phyloP scores from a whole-genome alignment of 64 coral and sea anemone species.

The Montipora sp. region DNA sequence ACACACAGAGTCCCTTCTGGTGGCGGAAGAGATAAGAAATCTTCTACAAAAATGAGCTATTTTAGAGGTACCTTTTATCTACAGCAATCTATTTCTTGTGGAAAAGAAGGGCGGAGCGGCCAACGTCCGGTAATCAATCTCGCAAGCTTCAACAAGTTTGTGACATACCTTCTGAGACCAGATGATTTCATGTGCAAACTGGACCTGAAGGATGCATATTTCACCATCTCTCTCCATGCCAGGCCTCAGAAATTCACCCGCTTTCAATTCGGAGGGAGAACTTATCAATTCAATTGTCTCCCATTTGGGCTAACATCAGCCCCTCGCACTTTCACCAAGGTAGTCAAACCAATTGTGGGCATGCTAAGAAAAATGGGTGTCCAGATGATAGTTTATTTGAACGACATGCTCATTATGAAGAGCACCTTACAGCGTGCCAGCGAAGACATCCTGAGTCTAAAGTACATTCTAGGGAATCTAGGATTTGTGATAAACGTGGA shows the following conservation, averaged over 20 bases:
- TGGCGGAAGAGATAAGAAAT: background rate
- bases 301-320: conserved; percentile 46
- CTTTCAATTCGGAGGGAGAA: background rate
- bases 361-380: background rate
- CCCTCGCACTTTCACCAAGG: conserved; percentile 25
- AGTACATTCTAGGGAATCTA: conserved; percentile 6
- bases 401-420: conserved; percentile 38
- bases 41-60: background rate
- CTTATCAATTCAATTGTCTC: conserved; percentile 52
- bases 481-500: conserved; percentile 17
- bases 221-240: background rate
- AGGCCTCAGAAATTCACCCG: background rate
- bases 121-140: background rate
- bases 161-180: background rate
- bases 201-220: conserved; percentile 18
- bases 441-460: background rate
- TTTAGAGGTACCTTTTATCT: background rate
- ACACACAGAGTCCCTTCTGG: background rate
- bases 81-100: conserved; percentile 19
- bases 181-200: conserved; percentile 23
- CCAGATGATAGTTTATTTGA: conserved; percentile 20
- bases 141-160: background rate
- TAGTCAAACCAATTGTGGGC: conserved; percentile 22
- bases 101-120: background rate
- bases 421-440: background rate